Evolutionary conservation across 92 coral and sea anemone genomes (phyloP).

Genomic region (Zoanthus sociatus): DNA sequence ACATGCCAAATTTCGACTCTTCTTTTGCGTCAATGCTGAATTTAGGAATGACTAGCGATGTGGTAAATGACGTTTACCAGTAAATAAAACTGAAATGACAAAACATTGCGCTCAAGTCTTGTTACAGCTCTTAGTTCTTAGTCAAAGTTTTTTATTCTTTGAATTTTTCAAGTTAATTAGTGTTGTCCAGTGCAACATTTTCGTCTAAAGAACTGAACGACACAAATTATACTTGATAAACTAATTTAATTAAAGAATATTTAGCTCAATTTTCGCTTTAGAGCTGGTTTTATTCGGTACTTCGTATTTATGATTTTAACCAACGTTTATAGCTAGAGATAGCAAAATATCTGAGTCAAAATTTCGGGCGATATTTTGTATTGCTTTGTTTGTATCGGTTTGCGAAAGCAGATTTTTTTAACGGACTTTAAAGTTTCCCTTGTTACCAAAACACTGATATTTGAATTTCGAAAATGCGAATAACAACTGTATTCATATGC

Average conservation of each 20-base stretch:
- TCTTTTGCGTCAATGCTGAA: too few relatives aligned
- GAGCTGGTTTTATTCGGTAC: too few relatives aligned
- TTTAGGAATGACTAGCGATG: too few relatives aligned
- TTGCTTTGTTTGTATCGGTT: neutral
- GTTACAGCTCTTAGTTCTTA: neutral
- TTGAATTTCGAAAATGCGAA: constrained; percentile 13
- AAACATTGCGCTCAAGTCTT: neutral
- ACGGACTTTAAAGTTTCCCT: constrained; percentile 18
- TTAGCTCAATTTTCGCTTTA: neutral
- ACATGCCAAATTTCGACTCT: too few relatives aligned
- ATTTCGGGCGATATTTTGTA: neutral
- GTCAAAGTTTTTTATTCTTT: neutral
- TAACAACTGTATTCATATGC: neutral
- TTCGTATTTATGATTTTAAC: too few relatives aligned
- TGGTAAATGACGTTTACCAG: too few relatives aligned
- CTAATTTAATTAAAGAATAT: neutral
- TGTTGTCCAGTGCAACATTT: neutral
- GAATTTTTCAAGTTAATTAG: neutral
- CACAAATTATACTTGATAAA: neutral
- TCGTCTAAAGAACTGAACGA: neutral
- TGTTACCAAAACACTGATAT: constrained; percentile 31
- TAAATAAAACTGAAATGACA: neutral
- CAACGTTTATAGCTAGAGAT: neutral
- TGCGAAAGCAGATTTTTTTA: neutral
- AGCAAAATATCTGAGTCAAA: neutral